Evolutionary conservation across 2,797 vertebrate species (phyloP).

Genomic region (Pitangus sulphuratus): DNA sequence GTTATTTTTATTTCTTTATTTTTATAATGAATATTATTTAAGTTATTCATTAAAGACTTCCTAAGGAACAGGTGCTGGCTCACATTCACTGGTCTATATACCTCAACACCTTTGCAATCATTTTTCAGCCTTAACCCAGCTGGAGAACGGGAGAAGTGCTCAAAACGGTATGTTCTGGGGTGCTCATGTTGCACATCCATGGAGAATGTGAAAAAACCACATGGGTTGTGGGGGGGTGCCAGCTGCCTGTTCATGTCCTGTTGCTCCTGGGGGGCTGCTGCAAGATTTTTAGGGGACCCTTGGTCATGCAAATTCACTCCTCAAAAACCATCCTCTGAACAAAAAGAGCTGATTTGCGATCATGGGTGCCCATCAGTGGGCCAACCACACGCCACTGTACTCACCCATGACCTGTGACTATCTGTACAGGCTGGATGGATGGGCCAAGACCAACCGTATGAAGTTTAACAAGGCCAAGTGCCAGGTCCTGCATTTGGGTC

Average conservation of each 20-base stretch:
- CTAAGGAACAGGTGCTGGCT: background rate
- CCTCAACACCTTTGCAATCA: fast-evolving
- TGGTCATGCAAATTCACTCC: fast-evolving
- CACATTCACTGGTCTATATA: fast-evolving
- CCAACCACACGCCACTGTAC: fast-evolving
- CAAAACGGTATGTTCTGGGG: background rate
- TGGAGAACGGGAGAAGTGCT: background rate
- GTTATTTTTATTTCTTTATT: background rate
- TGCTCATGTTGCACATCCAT: fast-evolving
- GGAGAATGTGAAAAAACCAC: background rate
- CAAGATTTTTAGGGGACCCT: too few species aligned
- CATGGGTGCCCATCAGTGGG: too few species aligned
- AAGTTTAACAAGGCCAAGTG: background rate
- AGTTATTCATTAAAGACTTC: background rate
- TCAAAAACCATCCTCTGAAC: background rate
- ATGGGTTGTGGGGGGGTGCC: too few species aligned
- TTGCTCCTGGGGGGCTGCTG: background rate
- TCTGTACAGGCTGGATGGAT: background rate
- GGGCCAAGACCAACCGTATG: background rate
- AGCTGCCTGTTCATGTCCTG: fast-evolving
- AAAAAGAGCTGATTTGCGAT: background rate
- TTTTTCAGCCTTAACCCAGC: background rate
- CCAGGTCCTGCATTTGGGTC: background rate
- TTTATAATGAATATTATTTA: background rate
- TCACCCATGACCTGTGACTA: background rate